phyloP scores from a whole-genome alignment of 1,140 invertebrate genomes.

The Trinorchestia longiramus region DNA sequence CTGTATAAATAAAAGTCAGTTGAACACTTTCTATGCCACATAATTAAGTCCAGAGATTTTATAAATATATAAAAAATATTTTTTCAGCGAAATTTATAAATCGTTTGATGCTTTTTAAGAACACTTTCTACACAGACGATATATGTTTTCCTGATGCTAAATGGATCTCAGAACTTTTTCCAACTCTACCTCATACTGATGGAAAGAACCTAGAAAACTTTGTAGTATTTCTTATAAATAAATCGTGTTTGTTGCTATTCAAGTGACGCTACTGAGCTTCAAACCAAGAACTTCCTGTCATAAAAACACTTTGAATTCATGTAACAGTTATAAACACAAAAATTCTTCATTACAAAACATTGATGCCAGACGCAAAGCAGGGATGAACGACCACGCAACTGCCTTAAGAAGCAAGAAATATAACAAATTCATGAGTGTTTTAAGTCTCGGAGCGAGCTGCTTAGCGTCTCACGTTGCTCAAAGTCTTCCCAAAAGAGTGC shows the following conservation, averaged over 20 bases:
- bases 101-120: not conserved
- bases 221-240: not conserved
- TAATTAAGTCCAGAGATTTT: not conserved
- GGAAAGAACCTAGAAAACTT: not conserved
- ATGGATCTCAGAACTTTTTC: no score
- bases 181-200: no score
- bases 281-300: not conserved
- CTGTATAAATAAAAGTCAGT: not conserved
- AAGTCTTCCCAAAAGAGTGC: not conserved
- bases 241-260: not conserved
- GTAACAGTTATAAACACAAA: not conserved
- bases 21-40: not conserved
- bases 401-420: not conserved
- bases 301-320: not conserved
- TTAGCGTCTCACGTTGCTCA: not conserved
- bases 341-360: not conserved
- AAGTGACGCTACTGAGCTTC: not conserved
- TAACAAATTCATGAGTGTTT: not conserved
- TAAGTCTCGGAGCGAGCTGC: not conserved
- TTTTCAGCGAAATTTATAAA: not conserved
- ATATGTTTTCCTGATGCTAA: no score
- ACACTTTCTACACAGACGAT: no score
- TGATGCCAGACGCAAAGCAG: not conserved
- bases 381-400: not conserved
- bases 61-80: not conserved